Conservation (phyloP, 2,888 invertebrate species). For the Bellardia bayeri region DNA sequence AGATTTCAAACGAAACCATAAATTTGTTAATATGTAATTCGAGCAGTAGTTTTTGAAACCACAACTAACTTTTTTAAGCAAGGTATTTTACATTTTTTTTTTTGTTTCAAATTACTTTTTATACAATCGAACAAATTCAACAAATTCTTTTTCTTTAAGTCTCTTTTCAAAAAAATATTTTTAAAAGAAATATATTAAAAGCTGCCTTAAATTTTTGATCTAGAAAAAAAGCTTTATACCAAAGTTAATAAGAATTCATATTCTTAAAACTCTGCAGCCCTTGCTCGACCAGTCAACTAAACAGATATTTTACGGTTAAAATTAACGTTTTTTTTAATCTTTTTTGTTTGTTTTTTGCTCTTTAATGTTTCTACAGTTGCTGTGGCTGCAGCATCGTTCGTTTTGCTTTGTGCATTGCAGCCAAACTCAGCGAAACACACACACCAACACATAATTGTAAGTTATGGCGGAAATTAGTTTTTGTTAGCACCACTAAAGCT, state of each 20-base stretch:
- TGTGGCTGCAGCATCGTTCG: background rate
- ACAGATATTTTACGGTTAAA: conserved; percentile 20
- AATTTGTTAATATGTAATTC: no score
- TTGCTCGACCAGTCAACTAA: background rate
- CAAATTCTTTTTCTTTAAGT: no score
- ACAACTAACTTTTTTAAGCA: no score
- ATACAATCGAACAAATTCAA: no score
- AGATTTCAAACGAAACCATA: no score
- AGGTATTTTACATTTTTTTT: no score
- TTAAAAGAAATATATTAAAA: no score
- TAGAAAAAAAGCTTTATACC: no score
- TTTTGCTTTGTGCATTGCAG: conserved; percentile 1
- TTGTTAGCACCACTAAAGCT: conserved; percentile 62
- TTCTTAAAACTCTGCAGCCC: background rate
- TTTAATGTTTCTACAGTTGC: conserved; percentile 11
- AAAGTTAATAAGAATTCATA: background rate
- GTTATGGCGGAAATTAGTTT: conserved; percentile 68
- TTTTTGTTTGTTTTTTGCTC: background rate
- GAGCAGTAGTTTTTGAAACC: no score
- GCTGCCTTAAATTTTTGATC: no score
- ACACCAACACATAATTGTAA: conserved; percentile 42
- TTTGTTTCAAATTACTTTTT: no score
- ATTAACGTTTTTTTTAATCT: conserved; percentile 30
- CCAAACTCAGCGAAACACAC: background rate
- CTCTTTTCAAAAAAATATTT: no score